These are phyloP conservation scores for Melanerpes formicivorus DNA, from an alignment of 2,113 vertebrate genomes.

Conservation along the genomic window DNA sequence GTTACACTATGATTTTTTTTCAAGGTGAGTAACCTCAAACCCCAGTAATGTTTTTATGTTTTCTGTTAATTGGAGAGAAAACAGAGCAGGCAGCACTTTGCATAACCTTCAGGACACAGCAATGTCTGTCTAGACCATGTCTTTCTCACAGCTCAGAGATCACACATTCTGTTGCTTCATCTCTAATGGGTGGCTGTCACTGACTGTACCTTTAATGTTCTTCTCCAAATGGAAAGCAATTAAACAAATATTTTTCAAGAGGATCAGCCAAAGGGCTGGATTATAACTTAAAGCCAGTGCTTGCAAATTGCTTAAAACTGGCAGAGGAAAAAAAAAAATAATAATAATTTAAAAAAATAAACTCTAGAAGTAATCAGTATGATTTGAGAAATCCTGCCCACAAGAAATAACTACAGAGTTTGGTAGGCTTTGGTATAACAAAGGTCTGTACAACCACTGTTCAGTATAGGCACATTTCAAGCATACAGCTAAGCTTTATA, in stretches of 20 bases:
- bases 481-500: neutral
- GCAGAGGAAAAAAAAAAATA: neutral
- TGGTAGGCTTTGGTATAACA: neutral
- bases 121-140: neutral
- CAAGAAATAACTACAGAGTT: neutral
- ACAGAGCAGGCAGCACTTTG: neutral
- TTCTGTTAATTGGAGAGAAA: conserved; percentile 10
- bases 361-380: neutral
- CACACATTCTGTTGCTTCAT: neutral
- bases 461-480: neutral
- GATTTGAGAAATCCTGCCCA: neutral
- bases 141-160: neutral
- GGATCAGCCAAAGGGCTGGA: neutral
- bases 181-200: neutral
- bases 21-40: neutral
- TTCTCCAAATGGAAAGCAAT: conserved; percentile 27
- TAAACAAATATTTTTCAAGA: conserved; percentile 18
- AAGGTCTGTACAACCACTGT: neutral
- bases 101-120: neutral
- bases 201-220: conserved; percentile 1
- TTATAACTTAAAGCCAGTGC: neutral
- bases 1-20: neutral
- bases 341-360: neutral
- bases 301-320: neutral
- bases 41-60: neutral